Evolutionary conservation across 1,140 invertebrate species (phyloP).

Genomic region (Periplaneta americana): DNA sequence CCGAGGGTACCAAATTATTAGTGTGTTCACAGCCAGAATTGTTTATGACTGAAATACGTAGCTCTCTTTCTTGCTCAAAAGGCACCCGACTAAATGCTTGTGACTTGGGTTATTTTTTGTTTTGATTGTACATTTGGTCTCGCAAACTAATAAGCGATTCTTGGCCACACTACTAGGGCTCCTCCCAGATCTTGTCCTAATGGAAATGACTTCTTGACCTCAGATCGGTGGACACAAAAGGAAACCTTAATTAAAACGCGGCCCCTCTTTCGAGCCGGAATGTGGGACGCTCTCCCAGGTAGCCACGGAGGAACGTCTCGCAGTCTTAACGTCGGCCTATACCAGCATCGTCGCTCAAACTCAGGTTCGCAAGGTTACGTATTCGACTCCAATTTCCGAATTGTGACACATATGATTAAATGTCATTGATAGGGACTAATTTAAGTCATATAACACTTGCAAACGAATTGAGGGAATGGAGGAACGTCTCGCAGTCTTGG

Average conservation of each 20-base stretch:
- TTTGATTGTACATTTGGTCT: neutral
- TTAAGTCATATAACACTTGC: no score
- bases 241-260: conserved; percentile 8
- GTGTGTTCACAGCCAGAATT: neutral
- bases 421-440: no score
- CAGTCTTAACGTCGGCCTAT: no score
- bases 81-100: neutral
- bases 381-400: no score
- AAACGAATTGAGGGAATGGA: no score
- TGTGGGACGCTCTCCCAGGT: no score
- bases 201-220: conserved; percentile 3
- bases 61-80: neutral
- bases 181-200: neutral
- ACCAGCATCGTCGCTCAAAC: no score
- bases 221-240: conserved; percentile 5
- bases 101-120: neutral
- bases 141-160: neutral
- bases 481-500: no score
- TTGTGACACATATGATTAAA: no score
- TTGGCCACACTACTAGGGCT: neutral
- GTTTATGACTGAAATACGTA: neutral
- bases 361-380: no score
- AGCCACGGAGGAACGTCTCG: no score
- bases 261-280: no score
- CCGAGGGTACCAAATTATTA: neutral